phyloP scores from a whole-genome alignment of 2,888 invertebrate genomes.

The Sphaeridia pumilis region DNA sequence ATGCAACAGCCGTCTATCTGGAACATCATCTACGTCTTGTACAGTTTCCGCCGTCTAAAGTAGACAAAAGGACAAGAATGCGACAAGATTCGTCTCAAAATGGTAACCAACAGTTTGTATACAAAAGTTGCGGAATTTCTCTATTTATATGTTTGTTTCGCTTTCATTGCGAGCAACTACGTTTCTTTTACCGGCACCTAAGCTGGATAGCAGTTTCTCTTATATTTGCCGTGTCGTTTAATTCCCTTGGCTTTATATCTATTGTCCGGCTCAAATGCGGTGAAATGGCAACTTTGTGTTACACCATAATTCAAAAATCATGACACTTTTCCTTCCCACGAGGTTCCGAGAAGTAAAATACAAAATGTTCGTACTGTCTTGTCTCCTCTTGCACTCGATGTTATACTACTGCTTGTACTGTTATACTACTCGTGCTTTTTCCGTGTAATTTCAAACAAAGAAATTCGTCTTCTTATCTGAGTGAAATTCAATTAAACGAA shows the following conservation, averaged over 20 bases:
- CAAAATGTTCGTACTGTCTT: background rate
- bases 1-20: too few relatives aligned
- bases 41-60: too few relatives aligned
- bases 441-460: background rate
- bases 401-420: background rate
- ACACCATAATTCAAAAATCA: slow-evolving; percentile 2
- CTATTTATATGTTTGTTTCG: too few relatives aligned
- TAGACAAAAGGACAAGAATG: too few relatives aligned
- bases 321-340: slow-evolving; percentile 3
- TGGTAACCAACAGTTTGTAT: too few relatives aligned
- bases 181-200: background rate
- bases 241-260: background rate
- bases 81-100: too few relatives aligned
- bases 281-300: background rate
- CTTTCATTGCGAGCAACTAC: background rate
- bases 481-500: slow-evolving; percentile 3
- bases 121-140: too few relatives aligned
- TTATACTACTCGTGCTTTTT: background rate
- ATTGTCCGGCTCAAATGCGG: background rate
- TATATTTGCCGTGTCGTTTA: background rate
- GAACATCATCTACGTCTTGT: too few relatives aligned
- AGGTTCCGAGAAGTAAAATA: background rate
- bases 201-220: background rate
- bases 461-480: background rate
- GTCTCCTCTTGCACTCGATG: background rate